These are phyloP conservation scores for Himalopsyche anomala DNA, from an alignment of 2,888 invertebrate genomes.

Conservation along the genomic window DNA sequence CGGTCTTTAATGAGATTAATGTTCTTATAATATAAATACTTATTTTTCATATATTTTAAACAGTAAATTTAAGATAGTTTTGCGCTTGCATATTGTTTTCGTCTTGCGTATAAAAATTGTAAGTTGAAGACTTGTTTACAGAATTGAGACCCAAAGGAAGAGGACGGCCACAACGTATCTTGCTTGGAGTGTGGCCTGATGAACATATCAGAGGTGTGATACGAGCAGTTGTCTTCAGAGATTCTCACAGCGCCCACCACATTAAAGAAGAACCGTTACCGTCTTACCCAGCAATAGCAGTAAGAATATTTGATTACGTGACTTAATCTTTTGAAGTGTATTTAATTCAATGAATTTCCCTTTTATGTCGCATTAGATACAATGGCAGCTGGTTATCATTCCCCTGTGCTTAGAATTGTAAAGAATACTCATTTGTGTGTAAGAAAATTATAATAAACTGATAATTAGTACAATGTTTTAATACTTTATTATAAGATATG, in stretches of 20 bases:
- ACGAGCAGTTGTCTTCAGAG: constrained; percentile 93
- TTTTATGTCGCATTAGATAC: too few species aligned
- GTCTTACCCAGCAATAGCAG: constrained; percentile 79
- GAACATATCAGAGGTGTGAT: constrained; percentile 95
- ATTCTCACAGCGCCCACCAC: constrained; percentile 82
- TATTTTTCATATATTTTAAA: too few species aligned
- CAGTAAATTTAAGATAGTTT: not conserved
- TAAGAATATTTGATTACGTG: constrained; percentile 68
- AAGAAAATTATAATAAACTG: too few species aligned
- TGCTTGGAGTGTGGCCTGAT: constrained; percentile 95
- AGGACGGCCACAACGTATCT: constrained; percentile 92
- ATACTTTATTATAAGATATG: too few species aligned
- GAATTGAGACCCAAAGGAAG: constrained; percentile 94
- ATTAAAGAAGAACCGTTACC: constrained; percentile 85
- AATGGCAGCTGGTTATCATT: too few species aligned
- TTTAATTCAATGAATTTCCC: too few species aligned
- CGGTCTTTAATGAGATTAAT: too few species aligned
- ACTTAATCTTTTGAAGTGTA: too few species aligned
- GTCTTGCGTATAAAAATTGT: constrained; percentile 12
- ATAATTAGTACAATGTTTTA: too few species aligned
- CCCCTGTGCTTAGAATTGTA: too few species aligned
- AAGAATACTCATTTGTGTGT: too few species aligned
- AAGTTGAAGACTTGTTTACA: constrained; percentile 70
- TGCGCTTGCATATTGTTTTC: not conserved
- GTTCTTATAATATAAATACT: too few species aligned